Evolutionary conservation across 1,140 invertebrate genomes (phyloP), one percentile per base, ranked within the genome.

Genomic region (Megathymus violae): DNA sequence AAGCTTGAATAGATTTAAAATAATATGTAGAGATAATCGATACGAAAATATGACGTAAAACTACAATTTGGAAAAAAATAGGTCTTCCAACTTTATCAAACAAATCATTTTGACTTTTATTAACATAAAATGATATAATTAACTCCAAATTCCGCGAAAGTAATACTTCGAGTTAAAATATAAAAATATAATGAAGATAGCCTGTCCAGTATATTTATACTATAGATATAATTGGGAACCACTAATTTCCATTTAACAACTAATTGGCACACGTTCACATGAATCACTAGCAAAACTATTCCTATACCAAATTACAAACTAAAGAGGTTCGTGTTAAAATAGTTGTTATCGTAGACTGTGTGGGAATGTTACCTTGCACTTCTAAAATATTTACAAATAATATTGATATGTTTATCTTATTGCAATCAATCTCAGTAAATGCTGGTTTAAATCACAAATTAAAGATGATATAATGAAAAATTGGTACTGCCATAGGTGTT

Each of bases 181-280:
- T n/a, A n/a, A n/a, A n/a, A n/a, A n/a, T n/a, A n/a, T n/a, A 69
- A 65, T 64, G 69, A 70, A 76, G 68, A 69, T 31, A 31, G 7
- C 9, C 9, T 11, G 7, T 31, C 27, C 27, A 31, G 27, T 31
- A 9, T 9, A 11, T 11, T n/a, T 36, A 11, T 36, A 36, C 1
- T 4, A 31, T 7, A 31, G 27, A 31, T 9, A 31, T 3, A 10
- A 36, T 43, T 14, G 54, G 36, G 44, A 50, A 44, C 38, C 62
- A 58, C 41, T 41, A 22, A 61, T 74, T 69, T 74, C 65, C 70
- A 62, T 62, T 62, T 75, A 75, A 78, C 69, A 88, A 80, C 81
- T 88, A 88, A 88, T 90, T 88, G 88, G 85, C 85, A 90, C 88
- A 90, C 88, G 77, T 85, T 88, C 84, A 90, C 85, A 88, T 81